A percentile compares a stretch with the other conserved stretches of the same genome.
Evolutionary conservation across 1,140 invertebrate species (phyloP).

Genomic region (Battus philenor): DNA sequence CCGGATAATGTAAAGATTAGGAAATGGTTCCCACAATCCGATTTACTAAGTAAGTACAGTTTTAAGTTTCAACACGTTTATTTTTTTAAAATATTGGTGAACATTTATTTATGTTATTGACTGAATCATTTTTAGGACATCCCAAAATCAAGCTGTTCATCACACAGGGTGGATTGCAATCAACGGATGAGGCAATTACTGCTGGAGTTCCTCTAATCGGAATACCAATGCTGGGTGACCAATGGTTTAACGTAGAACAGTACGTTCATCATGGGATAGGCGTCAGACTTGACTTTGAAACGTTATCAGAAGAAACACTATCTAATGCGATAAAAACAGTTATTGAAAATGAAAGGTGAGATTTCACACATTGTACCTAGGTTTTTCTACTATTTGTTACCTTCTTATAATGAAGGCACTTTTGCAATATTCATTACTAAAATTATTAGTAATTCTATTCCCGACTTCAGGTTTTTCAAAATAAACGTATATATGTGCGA

Average conservation of each 20-base stretch:
- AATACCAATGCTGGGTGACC: slow-evolving; percentile 47
- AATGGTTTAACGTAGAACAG: slow-evolving; percentile 40
- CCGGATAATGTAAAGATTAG: slow-evolving; percentile 65
- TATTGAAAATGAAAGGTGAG: slow-evolving; percentile 28
- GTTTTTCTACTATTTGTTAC: background rate
- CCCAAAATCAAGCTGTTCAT: slow-evolving; percentile 76
- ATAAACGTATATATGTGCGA: no score
- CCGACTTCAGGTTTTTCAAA: no score
- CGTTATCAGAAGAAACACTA: slow-evolving; percentile 26
- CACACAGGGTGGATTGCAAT: slow-evolving; percentile 78
- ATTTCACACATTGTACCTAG: no score
- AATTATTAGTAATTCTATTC: no score
- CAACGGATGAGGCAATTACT: slow-evolving; percentile 76
- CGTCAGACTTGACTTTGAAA: slow-evolving; percentile 23
- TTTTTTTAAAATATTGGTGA: slow-evolving; percentile 33
- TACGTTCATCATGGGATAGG: slow-evolving; percentile 30
- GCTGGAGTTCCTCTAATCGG: slow-evolving; percentile 76
- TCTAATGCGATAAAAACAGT: slow-evolving; percentile 22
- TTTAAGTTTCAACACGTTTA: background rate
- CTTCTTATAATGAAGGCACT: background rate
- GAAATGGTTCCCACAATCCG: slow-evolving; percentile 75
- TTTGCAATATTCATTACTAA: background rate
- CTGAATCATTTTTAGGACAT: slow-evolving; percentile 62
- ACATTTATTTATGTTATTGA: slow-evolving; percentile 13
- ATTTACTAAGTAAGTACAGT: slow-evolving; percentile 59